Percentiles rank a stretch among this genome's conserved stretches.
phyloP scores from a whole-genome alignment of 2,797 vertebrate genomes.

The Alectoris magna region DNA sequence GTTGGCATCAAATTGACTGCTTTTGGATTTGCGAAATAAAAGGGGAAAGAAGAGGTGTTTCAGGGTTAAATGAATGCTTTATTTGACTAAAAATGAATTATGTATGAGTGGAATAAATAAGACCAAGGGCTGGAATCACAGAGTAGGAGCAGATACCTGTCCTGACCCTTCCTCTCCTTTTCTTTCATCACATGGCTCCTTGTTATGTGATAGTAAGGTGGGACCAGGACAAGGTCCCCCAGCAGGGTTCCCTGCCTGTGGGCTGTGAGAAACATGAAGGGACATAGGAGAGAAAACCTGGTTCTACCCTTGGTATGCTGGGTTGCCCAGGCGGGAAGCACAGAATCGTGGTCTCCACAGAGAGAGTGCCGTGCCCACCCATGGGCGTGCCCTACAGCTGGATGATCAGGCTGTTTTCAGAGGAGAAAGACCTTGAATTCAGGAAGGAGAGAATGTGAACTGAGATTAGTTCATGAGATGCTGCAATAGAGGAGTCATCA shows the following conservation, averaged over 20 bases:
- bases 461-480: constrained; percentile 12
- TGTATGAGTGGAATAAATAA: background rate
- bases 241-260: background rate
- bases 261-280: background rate
- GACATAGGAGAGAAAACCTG: background rate
- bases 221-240: accelerated
- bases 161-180: background rate
- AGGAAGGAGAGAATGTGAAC: background rate
- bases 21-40: background rate
- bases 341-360: background rate
- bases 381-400: background rate
- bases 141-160: background rate
- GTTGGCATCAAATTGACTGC: background rate
- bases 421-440: constrained; percentile 19
- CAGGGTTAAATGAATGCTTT: constrained; percentile 15
- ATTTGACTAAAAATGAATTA: background rate
- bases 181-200: background rate
- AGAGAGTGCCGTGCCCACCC: background rate
- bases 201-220: background rate
- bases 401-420: background rate
- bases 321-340: background rate
- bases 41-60: background rate
- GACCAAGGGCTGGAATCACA: background rate
- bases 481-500: constrained; percentile 32
- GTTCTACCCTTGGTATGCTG: background rate